Percentiles rank a stretch among this genome's conserved stretches.
phyloP scores from a whole-genome alignment of 92 coral and sea anemone species.

The Phenganax stokvisi region DNA sequence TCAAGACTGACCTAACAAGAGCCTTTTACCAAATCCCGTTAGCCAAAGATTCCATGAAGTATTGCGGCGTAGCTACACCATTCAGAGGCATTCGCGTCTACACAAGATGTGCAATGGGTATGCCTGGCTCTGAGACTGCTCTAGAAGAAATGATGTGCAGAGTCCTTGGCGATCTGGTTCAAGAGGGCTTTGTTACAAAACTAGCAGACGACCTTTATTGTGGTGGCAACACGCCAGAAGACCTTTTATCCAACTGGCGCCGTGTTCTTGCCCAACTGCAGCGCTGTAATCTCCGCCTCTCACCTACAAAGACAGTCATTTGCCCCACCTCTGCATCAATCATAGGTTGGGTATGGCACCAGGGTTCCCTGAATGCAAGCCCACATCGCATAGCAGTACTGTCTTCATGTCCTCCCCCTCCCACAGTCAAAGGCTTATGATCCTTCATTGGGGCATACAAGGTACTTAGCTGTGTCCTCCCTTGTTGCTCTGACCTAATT shows the following conservation, averaged over 20 bases:
- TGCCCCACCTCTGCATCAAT: conserved; percentile 32
- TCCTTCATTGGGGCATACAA: conserved; percentile 48
- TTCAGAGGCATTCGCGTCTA: conserved; percentile 34
- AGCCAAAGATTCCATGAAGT: conserved; percentile 13
- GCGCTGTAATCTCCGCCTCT: conserved; percentile 59
- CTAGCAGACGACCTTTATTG: conserved; percentile 58
- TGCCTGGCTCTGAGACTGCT: conserved; percentile 44
- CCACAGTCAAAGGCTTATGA: conserved; percentile 32
- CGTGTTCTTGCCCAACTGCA: conserved; percentile 55
- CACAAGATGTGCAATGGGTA: conserved; percentile 36
- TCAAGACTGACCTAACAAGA: conserved; percentile 36
- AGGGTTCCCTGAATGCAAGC: conserved; percentile 31
- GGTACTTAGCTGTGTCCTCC: conserved; percentile 49
- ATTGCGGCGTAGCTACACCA: conserved; percentile 44
- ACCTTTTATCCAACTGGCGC: conserved; percentile 61
- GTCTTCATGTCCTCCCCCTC: conserved; percentile 38
- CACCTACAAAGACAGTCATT: conserved; percentile 54
- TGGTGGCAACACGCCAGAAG: conserved; percentile 56
- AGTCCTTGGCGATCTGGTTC: conserved; percentile 34
- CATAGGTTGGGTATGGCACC: conserved; percentile 44
- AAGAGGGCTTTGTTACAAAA: background rate
- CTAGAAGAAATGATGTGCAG: conserved; percentile 42
- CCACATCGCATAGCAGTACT: conserved; percentile 30
- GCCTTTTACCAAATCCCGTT: conserved; percentile 11
- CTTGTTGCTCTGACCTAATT: conserved; percentile 34